phyloP scores from a whole-genome alignment of 2,113 vertebrate genomes.

The Saguinus imperator region DNA sequence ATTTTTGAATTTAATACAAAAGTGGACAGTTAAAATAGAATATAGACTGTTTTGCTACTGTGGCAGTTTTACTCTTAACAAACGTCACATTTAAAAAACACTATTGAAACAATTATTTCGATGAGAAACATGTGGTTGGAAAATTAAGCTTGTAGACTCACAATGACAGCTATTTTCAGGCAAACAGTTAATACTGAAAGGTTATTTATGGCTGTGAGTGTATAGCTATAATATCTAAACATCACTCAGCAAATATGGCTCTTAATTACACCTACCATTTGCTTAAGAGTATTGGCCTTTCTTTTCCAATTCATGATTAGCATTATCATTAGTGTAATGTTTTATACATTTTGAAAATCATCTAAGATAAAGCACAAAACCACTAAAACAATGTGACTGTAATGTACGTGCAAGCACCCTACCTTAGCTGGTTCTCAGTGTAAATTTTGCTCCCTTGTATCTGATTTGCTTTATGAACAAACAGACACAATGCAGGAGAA shows the following conservation, averaged over 20 bases:
- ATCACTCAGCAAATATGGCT: slow-evolving; percentile 31
- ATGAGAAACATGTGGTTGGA: neutral
- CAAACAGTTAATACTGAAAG: slow-evolving; percentile 47
- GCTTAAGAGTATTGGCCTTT: neutral
- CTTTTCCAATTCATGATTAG: neutral
- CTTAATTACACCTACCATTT: slow-evolving; percentile 47
- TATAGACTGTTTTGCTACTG: neutral
- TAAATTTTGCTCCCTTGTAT: neutral
- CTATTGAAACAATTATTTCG: slow-evolving; percentile 44
- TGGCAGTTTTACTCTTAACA: neutral
- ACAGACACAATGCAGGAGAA: neutral
- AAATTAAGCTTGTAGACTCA: slow-evolving; percentile 37
- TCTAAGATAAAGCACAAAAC: neutral
- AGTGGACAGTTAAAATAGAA: neutral
- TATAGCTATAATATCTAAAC: slow-evolving; percentile 44
- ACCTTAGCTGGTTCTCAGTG: neutral
- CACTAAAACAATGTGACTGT: neutral
- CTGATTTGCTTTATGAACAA: neutral
- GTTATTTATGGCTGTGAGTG: slow-evolving; percentile 13
- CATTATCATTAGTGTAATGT: neutral
- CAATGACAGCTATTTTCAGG: slow-evolving; percentile 44
- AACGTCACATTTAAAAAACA: neutral
- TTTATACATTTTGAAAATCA: neutral
- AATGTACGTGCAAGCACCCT: neutral
- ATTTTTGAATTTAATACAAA: neutral